A percentile compares a stretch with the other conserved stretches of the same genome.
phyloP scores from a whole-genome alignment of 1,140 invertebrate genomes.

The Micrasema minimum region DNA sequence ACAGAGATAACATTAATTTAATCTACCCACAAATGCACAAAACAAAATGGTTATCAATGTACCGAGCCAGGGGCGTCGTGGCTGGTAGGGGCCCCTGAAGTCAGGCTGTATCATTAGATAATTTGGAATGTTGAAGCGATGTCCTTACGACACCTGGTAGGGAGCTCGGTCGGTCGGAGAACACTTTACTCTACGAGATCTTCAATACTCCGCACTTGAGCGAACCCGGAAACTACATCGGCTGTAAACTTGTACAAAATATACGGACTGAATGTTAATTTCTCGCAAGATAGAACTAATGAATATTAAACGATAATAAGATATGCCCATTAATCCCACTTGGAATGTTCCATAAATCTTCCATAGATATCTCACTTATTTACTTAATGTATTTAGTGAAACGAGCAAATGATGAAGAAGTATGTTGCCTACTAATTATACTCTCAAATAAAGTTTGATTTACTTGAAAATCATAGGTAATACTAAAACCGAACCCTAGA shows the following conservation, averaged over 20 bases:
- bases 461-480: slow-evolving; percentile 31
- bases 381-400: slow-evolving; percentile 50
- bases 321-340: slow-evolving; percentile 52
- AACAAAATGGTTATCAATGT: too few relatives aligned
- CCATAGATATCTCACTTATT: slow-evolving; percentile 36
- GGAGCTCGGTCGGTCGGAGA: too few relatives aligned
- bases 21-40: slow-evolving; percentile 41
- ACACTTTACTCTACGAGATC: too few relatives aligned
- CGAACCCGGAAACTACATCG: too few relatives aligned
- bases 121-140: slow-evolving; percentile 35
- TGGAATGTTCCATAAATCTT: slow-evolving; percentile 50
- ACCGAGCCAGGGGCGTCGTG: too few relatives aligned
- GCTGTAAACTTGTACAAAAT: too few relatives aligned
- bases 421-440: slow-evolving; percentile 13
- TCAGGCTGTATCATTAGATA: slow-evolving; percentile 5
- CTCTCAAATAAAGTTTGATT: slow-evolving; percentile 18
- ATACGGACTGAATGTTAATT: too few relatives aligned
- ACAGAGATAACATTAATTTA: slow-evolving; percentile 40
- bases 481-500: slow-evolving; percentile 43
- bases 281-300: slow-evolving; percentile 25
- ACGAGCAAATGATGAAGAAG: slow-evolving; percentile 22
- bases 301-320: slow-evolving; percentile 38
- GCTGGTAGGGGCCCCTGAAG: too few relatives aligned
- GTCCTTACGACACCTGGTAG: too few relatives aligned
- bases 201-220: too few relatives aligned